These are phyloP conservation scores for Gobio gobio DNA, from an alignment of 2,113 vertebrate genomes.

Conservation along the genomic window DNA sequence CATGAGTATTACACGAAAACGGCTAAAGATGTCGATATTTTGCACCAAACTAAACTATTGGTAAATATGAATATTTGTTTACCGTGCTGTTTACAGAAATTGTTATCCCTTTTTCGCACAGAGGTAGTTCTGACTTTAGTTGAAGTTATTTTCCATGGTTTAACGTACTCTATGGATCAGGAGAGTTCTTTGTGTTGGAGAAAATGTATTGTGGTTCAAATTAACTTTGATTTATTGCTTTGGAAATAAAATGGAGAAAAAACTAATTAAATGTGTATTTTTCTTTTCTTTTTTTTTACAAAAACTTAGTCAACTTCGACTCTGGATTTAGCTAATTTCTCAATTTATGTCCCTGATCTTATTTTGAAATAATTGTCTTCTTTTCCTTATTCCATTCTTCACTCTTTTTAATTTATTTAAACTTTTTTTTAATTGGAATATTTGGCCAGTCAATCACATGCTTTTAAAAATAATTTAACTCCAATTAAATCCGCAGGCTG, in stretches of 20 bases:
- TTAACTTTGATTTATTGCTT: slow-evolving; percentile 63
- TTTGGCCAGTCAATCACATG: too few species aligned
- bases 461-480: too few species aligned
- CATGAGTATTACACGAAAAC: slow-evolving; percentile 55
- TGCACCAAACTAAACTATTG: slow-evolving; percentile 62
- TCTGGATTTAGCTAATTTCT: too few species aligned
- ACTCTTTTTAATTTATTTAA: too few species aligned
- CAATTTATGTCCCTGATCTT: too few species aligned
- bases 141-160: slow-evolving; percentile 56
- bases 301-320: not conserved
- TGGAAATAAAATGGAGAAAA: slow-evolving; percentile 57
- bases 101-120: slow-evolving; percentile 49
- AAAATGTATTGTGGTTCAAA: slow-evolving; percentile 54
- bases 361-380: too few species aligned
- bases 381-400: too few species aligned
- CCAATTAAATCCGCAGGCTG: too few species aligned
- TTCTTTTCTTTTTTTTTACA: not conserved
- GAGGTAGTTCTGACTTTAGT: slow-evolving; percentile 56
- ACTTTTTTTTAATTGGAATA: too few species aligned
- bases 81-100: slow-evolving; percentile 59
- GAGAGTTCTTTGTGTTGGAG: slow-evolving; percentile 59
- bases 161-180: slow-evolving; percentile 45
- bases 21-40: slow-evolving; percentile 55
- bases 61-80: slow-evolving; percentile 64
- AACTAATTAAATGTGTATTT: not conserved